These are phyloP conservation scores for Onthophagus taurus DNA, from an alignment of 1,140 invertebrate genomes.

Conservation along the genomic window DNA sequence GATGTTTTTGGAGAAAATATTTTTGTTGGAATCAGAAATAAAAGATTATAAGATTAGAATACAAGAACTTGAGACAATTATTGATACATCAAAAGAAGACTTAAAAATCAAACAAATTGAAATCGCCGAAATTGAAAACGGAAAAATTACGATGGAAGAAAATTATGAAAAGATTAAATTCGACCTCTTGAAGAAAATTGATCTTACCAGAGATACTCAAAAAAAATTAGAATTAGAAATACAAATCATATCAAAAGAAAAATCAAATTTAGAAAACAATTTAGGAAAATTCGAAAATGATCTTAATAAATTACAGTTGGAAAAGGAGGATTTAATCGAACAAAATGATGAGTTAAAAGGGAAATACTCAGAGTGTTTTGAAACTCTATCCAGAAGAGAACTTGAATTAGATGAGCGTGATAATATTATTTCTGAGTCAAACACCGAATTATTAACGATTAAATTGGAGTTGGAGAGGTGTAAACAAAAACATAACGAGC, in stretches of 20 bases:
- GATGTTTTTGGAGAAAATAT: conserved; percentile 5
- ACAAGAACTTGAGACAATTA: background rate
- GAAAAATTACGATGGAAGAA: background rate
- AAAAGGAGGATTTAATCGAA: conserved; percentile 2
- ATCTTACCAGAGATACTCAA: background rate
- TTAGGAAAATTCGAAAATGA: background rate
- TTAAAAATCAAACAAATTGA: conserved; percentile 10
- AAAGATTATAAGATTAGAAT: conserved; percentile 1
- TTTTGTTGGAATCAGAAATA: background rate
- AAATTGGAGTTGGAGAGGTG: conserved; percentile 7
- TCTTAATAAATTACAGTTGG: background rate
- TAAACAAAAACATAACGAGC: conserved; percentile 8
- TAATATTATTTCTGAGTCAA: conserved; percentile 5
- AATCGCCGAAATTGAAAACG: background rate
- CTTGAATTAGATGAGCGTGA: background rate
- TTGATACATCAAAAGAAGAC: background rate
- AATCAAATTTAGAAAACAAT: background rate
- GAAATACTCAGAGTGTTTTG: background rate
- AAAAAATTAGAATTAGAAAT: conserved; percentile 7
- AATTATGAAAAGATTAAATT: conserved; percentile 8
- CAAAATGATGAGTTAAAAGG: conserved; percentile 2
- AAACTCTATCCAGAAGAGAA: conserved; percentile 1
- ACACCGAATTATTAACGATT: conserved; percentile 4
- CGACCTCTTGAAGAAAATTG: conserved; percentile 2
- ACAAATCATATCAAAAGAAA: background rate